Evolutionary conservation across 2,797 vertebrate species (phyloP).

Genomic region (Brotula barbata): DNA sequence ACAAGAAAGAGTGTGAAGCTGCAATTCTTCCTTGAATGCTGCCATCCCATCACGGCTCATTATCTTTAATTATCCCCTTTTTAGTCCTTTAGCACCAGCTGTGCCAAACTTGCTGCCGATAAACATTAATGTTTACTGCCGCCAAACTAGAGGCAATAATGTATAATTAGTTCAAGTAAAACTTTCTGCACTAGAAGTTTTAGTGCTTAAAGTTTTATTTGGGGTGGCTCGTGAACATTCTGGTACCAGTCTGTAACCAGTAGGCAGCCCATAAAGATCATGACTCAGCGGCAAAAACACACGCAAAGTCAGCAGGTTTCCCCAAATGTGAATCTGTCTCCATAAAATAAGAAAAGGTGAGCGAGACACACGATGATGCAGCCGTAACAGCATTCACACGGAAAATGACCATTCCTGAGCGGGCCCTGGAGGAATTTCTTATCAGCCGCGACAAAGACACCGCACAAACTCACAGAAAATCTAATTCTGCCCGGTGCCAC

Average conservation of each 20-base stretch:
- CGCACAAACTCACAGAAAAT: slow-evolving; percentile 22
- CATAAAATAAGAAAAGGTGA: slow-evolving; percentile 22
- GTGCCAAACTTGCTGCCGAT: slow-evolving; percentile 2
- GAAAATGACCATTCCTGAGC: slow-evolving; percentile 1
- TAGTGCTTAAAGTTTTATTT: background rate
- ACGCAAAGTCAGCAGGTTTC: slow-evolving; percentile 14
- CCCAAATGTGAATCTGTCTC: background rate
- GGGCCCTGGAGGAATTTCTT: slow-evolving; percentile 19
- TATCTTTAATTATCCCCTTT: slow-evolving; percentile 1
- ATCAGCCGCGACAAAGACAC: slow-evolving; percentile 23
- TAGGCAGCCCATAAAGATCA: background rate
- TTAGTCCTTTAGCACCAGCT: slow-evolving; percentile 1
- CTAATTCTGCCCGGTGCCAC: slow-evolving; percentile 15
- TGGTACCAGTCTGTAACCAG: background rate
- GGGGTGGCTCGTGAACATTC: background rate
- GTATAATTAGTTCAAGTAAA: slow-evolving; percentile 1
- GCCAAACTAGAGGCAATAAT: background rate
- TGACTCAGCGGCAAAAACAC: slow-evolving; percentile 10
- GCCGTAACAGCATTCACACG: background rate
- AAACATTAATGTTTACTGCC: slow-evolving; percentile 1
- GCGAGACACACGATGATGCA: slow-evolving; percentile 4
- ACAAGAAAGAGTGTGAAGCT: background rate
- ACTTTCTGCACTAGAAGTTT: background rate
- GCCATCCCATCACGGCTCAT: background rate
- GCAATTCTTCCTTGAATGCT: background rate